Conservation (phyloP, 2,113 vertebrate species). For the Hemiscyllium ocellatum region DNA sequence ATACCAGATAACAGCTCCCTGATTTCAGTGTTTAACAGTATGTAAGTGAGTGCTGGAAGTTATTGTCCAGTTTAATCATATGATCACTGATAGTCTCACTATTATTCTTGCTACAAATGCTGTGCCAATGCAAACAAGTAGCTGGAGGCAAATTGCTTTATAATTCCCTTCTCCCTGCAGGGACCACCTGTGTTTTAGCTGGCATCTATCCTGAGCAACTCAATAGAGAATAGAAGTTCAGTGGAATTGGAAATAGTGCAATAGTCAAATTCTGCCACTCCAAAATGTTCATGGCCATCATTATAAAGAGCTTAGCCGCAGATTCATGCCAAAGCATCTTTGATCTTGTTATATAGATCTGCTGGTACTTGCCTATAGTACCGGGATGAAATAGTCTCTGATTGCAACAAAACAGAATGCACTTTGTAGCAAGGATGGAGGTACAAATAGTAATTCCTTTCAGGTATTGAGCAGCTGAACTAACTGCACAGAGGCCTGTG, state of each 20-base stretch:
- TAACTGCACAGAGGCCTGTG: no score
- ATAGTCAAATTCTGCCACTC: not conserved
- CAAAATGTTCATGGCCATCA: not conserved
- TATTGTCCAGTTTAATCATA: not conserved
- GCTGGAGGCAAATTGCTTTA: not conserved
- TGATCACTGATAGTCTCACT: not conserved
- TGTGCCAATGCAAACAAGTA: conserved; percentile 21
- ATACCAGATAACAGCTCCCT: not conserved
- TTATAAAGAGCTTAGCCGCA: not conserved
- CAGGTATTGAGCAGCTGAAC: no score
- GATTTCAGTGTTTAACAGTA: not conserved
- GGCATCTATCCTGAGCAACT: not conserved
- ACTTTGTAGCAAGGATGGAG: no score
- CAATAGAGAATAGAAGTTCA: not conserved
- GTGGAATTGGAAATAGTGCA: not conserved
- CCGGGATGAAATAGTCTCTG: no score
- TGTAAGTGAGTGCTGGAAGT: not conserved
- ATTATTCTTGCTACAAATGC: not conserved
- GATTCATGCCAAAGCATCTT: not conserved
- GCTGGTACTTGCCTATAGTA: not conserved
- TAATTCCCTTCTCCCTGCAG: not conserved
- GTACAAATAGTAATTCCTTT: no score
- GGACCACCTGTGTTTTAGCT: conserved; percentile 23
- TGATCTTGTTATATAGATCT: not conserved
- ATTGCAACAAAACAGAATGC: no score